A percentile compares a stretch with the other conserved stretches of the same genome.
Evolutionary conservation across 2,797 vertebrate genomes (phyloP).

Genomic region (Anolis apletophallus): DNA sequence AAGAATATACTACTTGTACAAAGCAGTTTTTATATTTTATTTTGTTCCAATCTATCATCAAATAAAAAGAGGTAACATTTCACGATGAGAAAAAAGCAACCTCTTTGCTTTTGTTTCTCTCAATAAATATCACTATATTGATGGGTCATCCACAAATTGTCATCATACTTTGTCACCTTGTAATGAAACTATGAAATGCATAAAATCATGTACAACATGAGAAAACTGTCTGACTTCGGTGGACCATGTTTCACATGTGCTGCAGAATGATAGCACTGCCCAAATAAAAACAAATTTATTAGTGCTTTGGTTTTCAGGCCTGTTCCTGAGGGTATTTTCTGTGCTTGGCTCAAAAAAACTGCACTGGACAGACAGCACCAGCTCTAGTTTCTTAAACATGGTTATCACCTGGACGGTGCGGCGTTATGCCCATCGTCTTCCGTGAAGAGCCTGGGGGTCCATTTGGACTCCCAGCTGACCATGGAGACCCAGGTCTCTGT

Average conservation of each 20-base stretch:
- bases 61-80: conserved; percentile 19
- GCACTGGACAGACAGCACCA: too few species aligned
- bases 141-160: neutral
- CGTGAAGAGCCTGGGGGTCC: too few species aligned
- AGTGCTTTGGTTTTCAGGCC: too few species aligned
- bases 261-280: neutral
- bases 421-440: too few species aligned
- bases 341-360: too few species aligned
- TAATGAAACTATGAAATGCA: neutral
- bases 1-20: neutral
- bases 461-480: too few species aligned
- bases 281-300: too few species aligned
- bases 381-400: too few species aligned
- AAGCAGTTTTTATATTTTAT: conserved; percentile 27
- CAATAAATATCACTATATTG: neutral
- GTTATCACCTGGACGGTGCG: too few species aligned
- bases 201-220: neutral
- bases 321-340: too few species aligned
- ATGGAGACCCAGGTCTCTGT: too few species aligned
- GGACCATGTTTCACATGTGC: neutral
- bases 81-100: neutral
- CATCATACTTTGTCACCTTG: neutral
- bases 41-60: neutral
- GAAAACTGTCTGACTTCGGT: neutral
- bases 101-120: neutral